Evolutionary conservation across 2,113 vertebrate species (phyloP), one percentile per base, ranked within the genome.

Genomic region (Columba livia): DNA sequence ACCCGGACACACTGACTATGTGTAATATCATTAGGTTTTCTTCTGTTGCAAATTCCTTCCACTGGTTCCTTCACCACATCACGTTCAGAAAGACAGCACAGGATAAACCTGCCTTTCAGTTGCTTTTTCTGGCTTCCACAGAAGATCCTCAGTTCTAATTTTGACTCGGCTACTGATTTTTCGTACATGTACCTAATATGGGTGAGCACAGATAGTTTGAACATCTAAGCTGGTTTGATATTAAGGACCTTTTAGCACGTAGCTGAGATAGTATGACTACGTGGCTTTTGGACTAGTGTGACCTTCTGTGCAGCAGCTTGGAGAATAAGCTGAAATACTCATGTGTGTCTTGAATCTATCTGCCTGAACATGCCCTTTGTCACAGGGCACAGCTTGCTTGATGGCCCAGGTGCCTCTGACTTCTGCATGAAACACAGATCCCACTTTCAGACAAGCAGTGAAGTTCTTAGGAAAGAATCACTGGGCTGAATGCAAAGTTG

Each of bases 1-100:
- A 75, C 24, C 14, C 0, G 2, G 47, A 9, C 44, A 47, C 18
- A 19, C 18, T 19, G 44, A 51, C 4, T 23, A 15, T 2, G 0
- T 36, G 26, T 36, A 13, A 58, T 13, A 6, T 34, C 31, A 44
- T 13, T 20, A 50, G 38, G 21, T 71, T 65, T 31, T 44, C 25
- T 72, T 61, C 60, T 38, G 14, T n/a, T 34, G 21, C 17, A 60
- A 65, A 38, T 66, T 40, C 31, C 50, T 74, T 47, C 21, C 32
- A 6, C 12, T 36, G 28, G 16, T 57, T 69, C 12, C 34, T 47
- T 64, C 10, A 28, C 19, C 11, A 10, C 36, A 32, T 47, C 40
- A 12, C 1, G 4, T 36, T 71, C 2, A 16, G 53, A 65, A 29
- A n/a, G 65, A 47, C 25, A 40, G 51, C 38, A 11, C 18, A 7